These are phyloP conservation scores for Acyrthosiphon pisum DNA, from an alignment of 1,140 invertebrate genomes.

Conservation along the genomic window DNA sequence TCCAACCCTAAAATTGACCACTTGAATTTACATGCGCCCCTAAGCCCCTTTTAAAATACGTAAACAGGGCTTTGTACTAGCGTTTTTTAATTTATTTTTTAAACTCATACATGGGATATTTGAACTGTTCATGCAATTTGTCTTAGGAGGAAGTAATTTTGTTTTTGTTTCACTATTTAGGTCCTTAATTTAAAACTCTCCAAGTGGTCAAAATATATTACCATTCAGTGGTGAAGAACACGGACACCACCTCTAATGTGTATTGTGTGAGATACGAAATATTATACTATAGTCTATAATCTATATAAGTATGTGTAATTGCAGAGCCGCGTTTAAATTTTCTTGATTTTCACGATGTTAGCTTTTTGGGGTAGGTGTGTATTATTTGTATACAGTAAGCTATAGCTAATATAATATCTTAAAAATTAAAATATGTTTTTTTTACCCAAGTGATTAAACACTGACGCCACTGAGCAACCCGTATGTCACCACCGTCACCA, in stretches of 20 bases:
- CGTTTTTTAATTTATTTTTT: background rate
- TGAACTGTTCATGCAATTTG: background rate
- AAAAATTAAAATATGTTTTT: background rate
- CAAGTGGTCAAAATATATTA: background rate
- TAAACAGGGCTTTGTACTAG: background rate
- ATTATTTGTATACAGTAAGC: too few relatives aligned
- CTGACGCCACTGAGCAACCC: background rate
- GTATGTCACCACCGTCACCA: background rate
- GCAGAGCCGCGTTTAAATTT: background rate
- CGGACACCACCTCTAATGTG: background rate
- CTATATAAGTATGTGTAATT: too few relatives aligned
- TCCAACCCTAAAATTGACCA: background rate
- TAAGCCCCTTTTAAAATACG: too few relatives aligned
- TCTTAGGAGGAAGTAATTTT: background rate
- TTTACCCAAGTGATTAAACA: background rate
- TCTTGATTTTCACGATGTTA: background rate
- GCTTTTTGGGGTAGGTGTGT: background rate
- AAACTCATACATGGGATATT: background rate
- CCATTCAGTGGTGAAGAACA: background rate
- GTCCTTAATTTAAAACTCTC: background rate
- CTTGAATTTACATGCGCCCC: background rate
- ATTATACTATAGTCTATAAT: too few relatives aligned
- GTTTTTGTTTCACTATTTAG: background rate
- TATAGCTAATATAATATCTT: background rate
- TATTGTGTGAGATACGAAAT: background rate